phyloP scores from a whole-genome alignment of 2,113 vertebrate species.

The Jaculus jaculus region DNA sequence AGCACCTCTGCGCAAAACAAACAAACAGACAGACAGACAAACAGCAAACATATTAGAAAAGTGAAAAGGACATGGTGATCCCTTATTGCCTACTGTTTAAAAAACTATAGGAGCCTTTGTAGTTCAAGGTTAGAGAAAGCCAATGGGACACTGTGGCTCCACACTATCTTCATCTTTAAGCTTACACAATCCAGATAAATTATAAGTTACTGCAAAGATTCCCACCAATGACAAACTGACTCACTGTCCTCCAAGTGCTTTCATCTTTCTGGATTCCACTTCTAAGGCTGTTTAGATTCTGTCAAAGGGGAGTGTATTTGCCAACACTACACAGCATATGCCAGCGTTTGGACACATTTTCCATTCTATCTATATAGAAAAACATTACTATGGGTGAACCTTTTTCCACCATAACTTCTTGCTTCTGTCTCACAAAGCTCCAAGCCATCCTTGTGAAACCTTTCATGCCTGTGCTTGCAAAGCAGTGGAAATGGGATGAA shows the following conservation, averaged over 20 bases:
- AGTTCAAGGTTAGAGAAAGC: neutral
- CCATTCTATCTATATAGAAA: conserved; percentile 51
- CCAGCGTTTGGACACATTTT: conserved; percentile 43
- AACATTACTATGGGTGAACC: neutral
- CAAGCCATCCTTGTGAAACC: neutral
- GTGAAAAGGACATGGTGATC: neutral
- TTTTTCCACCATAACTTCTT: conserved; percentile 11
- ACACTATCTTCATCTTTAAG: conserved; percentile 67
- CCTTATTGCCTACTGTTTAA: neutral
- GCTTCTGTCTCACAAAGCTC: neutral
- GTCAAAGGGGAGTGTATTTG: conserved; percentile 3
- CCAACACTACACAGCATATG: neutral
- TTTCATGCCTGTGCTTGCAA: neutral
- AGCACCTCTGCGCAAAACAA: neutral
- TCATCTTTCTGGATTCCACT: conserved; percentile 66
- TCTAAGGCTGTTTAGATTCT: conserved; percentile 51
- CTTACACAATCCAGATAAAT: conserved; percentile 69
- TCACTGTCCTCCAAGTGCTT: conserved; percentile 61
- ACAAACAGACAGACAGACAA: neutral
- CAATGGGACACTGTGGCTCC: neutral
- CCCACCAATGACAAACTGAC: conserved; percentile 71
- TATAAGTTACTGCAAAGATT: conserved; percentile 68
- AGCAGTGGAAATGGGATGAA: neutral
- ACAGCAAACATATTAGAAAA: neutral
- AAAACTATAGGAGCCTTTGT: neutral